Evolutionary conservation across 2,888 invertebrate genomes (phyloP).

Genomic region (Hypolimnas misippus): DNA sequence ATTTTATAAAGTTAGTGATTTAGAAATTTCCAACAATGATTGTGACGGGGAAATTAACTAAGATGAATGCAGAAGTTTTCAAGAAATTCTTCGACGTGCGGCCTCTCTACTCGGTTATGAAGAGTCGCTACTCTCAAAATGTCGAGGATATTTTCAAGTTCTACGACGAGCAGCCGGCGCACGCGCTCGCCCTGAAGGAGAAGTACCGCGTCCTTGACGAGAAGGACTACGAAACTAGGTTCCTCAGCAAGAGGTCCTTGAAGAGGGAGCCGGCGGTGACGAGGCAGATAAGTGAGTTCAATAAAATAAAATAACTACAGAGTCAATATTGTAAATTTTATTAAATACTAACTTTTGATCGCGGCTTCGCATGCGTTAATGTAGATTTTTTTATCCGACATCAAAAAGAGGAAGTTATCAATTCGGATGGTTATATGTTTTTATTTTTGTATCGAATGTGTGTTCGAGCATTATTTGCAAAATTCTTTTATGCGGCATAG

Average conservation of each 20-base stretch:
- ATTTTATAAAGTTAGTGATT: background rate
- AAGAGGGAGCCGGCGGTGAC: conserved; percentile 70
- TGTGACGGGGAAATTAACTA: conserved; percentile 22
- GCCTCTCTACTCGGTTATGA: conserved; percentile 45
- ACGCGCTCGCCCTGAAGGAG: conserved; percentile 40
- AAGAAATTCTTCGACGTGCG: conserved; percentile 50
- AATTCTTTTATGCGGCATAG: too few relatives aligned
- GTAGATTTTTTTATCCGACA: too few relatives aligned
- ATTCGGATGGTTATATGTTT: too few relatives aligned
- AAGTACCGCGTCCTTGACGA: conserved; percentile 57
- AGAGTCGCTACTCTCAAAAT: conserved; percentile 51
- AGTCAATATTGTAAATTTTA: background rate
- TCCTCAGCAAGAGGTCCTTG: conserved; percentile 62
- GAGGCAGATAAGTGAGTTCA: conserved; percentile 74
- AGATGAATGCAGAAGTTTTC: conserved; percentile 32
- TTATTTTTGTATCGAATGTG: too few relatives aligned
- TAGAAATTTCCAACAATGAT: conserved; percentile 23
- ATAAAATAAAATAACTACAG: background rate
- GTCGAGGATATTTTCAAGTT: conserved; percentile 66
- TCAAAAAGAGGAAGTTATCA: too few relatives aligned
- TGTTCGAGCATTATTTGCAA: too few relatives aligned
- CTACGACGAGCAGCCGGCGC: conserved; percentile 53
- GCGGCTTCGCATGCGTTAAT: too few relatives aligned
- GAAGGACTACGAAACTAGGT: conserved; percentile 62
- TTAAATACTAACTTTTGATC: too few relatives aligned